Evolutionary conservation across 30 jellyfish, hydroid and myxozoan species (phyloP), one percentile per base, ranked within the genome.

Genomic region (Morbakka virulenta): DNA sequence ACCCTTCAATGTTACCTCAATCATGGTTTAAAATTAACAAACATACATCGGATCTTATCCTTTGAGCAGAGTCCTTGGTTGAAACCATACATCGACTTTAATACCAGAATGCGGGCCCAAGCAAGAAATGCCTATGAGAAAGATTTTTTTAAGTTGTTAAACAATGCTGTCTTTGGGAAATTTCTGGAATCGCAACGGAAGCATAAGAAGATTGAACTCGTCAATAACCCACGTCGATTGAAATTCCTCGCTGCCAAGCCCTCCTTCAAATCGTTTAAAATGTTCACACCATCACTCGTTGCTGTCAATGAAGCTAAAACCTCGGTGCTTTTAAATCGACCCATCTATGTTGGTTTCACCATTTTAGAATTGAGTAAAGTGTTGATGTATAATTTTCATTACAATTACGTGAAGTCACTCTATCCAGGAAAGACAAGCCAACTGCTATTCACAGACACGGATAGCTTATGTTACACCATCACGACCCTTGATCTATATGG

Each of bases 361-460:
- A n/a, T n/a, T n/a, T n/a, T n/a, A n/a, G n/a, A n/a, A n/a, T n/a
- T n/a, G n/a, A n/a, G n/a, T n/a, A n/a, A n/a, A n/a, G n/a, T n/a
- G n/a, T n/a, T n/a, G n/a, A n/a, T n/a, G n/a, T n/a, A n/a, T n/a
- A n/a, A n/a, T n/a, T n/a, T n/a, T n/a, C n/a, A n/a, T n/a, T n/a
- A n/a, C n/a, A n/a, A n/a, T n/a, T n/a, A n/a, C n/a, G n/a, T n/a
- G 11, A 63, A 30, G 41, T 25, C 53, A 28, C 64, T 73, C 24
- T n/a, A n/a, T n/a, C n/a, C n/a, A n/a, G 66, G 29, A 0, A 48
- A 71, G 13, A 66, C 57, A 35, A 67, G 77, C 13, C 70, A 71
- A 27, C 67, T 87, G 3, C 61, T 77, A 27, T 79, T 64, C 53
- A 87, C 86, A 24, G 96, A 80, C 41, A 87, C 96, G 0, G 96